These are phyloP conservation scores for Thymallus thymallus DNA, from an alignment of 2,113 vertebrate genomes.

Conservation along the genomic window DNA sequence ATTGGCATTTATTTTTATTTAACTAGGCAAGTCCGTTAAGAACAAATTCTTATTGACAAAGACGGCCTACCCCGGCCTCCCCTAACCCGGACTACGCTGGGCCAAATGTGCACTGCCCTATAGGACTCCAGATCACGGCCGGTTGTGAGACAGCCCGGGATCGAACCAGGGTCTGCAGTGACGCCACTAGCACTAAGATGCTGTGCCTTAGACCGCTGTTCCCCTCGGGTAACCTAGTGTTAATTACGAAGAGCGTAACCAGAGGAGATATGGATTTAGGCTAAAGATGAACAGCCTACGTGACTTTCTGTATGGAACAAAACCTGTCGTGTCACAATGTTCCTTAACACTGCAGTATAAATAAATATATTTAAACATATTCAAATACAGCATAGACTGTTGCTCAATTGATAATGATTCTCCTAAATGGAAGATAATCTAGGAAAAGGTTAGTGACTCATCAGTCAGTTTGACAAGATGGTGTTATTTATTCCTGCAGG, in stretches of 20 bases:
- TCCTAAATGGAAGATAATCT: neutral
- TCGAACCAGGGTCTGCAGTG: no score
- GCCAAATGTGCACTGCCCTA: no score
- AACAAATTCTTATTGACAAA: no score
- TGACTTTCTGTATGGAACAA: neutral
- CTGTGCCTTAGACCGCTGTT: no score
- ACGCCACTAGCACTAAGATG: no score
- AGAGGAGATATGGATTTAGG: neutral
- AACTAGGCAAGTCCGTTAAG: no score
- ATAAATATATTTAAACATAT: neutral
- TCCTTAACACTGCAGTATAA: neutral
- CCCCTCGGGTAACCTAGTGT: neutral
- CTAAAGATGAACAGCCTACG: neutral
- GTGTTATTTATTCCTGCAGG: conserved; percentile 67
- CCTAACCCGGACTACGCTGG: no score
- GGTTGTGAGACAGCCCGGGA: no score
- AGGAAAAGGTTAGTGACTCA: neutral
- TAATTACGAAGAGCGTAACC: neutral
- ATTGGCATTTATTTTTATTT: neutral
- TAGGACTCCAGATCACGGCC: no score
- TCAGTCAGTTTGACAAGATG: neutral
- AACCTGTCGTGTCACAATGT: neutral
- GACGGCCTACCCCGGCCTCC: no score
- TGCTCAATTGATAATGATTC: neutral
- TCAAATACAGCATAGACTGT: neutral